Evolutionary conservation across 2,888 invertebrate genomes (phyloP), one percentile per base, ranked within the genome.

Genomic region (Atethmia centrago): DNA sequence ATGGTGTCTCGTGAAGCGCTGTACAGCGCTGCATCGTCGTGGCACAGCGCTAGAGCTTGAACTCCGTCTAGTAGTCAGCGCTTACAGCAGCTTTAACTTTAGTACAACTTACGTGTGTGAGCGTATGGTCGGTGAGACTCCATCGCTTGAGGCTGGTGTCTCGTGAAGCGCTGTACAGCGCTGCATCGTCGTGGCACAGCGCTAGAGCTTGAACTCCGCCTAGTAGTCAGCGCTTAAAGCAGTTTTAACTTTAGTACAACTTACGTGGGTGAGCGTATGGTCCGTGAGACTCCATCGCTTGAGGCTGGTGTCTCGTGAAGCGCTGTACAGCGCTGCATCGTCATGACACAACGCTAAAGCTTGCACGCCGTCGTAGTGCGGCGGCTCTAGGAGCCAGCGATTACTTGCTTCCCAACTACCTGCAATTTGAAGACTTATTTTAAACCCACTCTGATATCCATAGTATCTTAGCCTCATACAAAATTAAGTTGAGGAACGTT

Each of bases 311-410:
- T 99, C 99, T 62, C 99, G 94, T 10, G 98, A 98, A 55, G 98
- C 98, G 89, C 98, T 98, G 96, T 98, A 99, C 31, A 99, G 95
- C 25, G 96, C 97, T 79, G 97, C 95, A 53, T 97, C 97, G 83
- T 97, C 96, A 49, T 97, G 97, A 77, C 95, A 93, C 68, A 98
- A 95, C 49, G 98, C 97, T 64, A 99, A 95, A 59, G 98, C 98
- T 91, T 98, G 98, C 70, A 99, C 98, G 42, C 98, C 99, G 93
- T 99, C 99, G 93, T 99, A 99, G 94, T 99, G 99, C 10, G 99
- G 99, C 21, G 99, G 99, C 86, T 98, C 97, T 74, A 98, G 95
- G 87, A 97, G 97, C 71, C 97, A 96, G 49, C 97, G 83, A 97
- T 97, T 88, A 95, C 93, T 85, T 77, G 89, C 96, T 90, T 93